Evolutionary conservation across 2,113 vertebrate genomes (phyloP), one percentile per base, ranked within the genome.

Genomic region (Mionectes macconnelli): DNA sequence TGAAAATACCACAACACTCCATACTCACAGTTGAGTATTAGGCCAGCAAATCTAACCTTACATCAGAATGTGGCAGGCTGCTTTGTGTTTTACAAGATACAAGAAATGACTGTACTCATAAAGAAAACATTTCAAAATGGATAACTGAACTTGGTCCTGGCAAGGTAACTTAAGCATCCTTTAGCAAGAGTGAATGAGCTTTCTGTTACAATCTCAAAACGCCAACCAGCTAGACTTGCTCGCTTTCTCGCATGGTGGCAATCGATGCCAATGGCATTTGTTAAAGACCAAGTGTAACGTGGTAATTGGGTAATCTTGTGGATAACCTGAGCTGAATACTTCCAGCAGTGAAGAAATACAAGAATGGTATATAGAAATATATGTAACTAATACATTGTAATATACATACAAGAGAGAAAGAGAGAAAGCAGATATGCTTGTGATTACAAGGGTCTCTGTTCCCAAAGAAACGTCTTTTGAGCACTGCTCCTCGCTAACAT

Each of bases 311-410:
- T 62, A 82, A 85, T 62, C 50, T 69, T 90, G 60, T 81, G 77
- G 67, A 81, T 87, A 95, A 94, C 84, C 59, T 82, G 67, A 85
- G 74, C 39, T 55, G 55, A 96, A 83, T 57, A 57, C 31, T 84
- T 94, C 33, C 62, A 95, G 70, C 33, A 74, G 35, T 79, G 19
- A 85, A 94, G 60, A 76, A 95, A 70, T 21, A 72, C 25, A 56
- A 94, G 33, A 88, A 87, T 7, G 20, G 30, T 31, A n/a, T 35
- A 83, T 50, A 92, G 45, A 91, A 92, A 47, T 8, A 63, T 4
- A 72, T 0, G 1, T 52, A 92, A 27, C 14, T 35, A 88, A 45
- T n/a, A 75, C 17, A 28, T 18, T 39, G 8, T 9, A 42, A 74
- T 53, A 68, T 3, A 66, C 1, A 37, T 49, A 39, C 1, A 2